phyloP scores from a whole-genome alignment of 1,140 invertebrate genomes.

The Plodia interpunctella region DNA sequence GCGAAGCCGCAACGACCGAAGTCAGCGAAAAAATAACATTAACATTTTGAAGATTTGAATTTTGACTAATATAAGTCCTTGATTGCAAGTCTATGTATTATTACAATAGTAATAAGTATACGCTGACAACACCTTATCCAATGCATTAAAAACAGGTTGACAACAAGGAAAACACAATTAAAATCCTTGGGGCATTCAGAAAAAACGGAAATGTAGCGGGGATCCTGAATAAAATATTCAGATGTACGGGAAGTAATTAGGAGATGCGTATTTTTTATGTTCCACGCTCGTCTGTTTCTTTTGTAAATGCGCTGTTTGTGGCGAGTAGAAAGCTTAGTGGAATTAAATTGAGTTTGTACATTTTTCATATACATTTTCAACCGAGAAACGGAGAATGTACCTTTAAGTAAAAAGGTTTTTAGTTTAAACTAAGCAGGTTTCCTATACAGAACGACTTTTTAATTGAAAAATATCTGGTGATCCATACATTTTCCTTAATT shows the following conservation, averaged over 20 bases:
- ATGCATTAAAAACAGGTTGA: neutral
- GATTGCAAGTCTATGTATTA: too few relatives aligned
- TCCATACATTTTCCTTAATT: too few relatives aligned
- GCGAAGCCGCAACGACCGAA: too few relatives aligned
- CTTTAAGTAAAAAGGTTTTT: too few relatives aligned
- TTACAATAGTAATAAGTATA: too few relatives aligned
- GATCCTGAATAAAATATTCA: slow-evolving; percentile 6
- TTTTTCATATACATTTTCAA: neutral
- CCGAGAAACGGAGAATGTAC: too few relatives aligned
- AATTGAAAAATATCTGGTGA: too few relatives aligned
- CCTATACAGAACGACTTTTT: too few relatives aligned
- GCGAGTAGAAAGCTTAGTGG: neutral
- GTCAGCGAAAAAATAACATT: too few relatives aligned
- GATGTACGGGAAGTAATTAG: slow-evolving; percentile 2
- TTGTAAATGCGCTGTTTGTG: neutral
- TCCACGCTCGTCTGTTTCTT: neutral
- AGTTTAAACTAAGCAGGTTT: too few relatives aligned
- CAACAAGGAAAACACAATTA: neutral
- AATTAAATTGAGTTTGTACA: neutral
- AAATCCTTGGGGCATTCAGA: neutral
- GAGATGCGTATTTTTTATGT: neutral
- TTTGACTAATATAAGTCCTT: too few relatives aligned
- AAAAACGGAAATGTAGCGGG: neutral
- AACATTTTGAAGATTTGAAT: too few relatives aligned
- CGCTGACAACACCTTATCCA: neutral